phyloP scores from a whole-genome alignment of 2,113 vertebrate genomes.

The Epinephelus moara region DNA sequence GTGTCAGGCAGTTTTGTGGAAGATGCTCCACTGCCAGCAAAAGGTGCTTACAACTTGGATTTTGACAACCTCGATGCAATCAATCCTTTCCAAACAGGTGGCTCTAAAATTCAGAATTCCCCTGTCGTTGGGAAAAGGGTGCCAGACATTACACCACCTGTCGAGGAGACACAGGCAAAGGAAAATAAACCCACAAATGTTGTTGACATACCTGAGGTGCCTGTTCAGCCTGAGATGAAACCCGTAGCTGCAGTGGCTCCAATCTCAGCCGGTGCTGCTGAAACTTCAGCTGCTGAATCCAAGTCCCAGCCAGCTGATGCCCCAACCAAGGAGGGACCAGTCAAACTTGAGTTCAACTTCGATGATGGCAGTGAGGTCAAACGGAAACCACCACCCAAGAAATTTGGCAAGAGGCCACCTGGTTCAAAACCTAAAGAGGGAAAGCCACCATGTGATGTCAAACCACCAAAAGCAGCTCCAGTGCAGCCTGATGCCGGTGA shows the following conservation, averaged over 20 bases:
- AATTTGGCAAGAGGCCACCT: slow-evolving; percentile 80
- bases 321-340: slow-evolving; percentile 56
- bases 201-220: background rate
- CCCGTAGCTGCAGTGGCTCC: slow-evolving; percentile 42
- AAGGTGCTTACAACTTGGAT: slow-evolving; percentile 76
- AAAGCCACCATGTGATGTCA: slow-evolving; percentile 37
- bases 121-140: slow-evolving; percentile 50
- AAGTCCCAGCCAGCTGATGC: background rate
- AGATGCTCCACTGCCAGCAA: slow-evolving; percentile 51
- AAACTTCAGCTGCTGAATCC: slow-evolving; percentile 8
- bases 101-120: slow-evolving; percentile 76
- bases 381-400: slow-evolving; percentile 82
- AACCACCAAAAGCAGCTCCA: slow-evolving; percentile 37
- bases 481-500: background rate
- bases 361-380: slow-evolving; percentile 72
- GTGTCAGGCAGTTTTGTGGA: slow-evolving; percentile 30
- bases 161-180: slow-evolving; percentile 5
- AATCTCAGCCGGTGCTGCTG: background rate
- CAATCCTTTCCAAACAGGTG: slow-evolving; percentile 74
- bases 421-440: slow-evolving; percentile 74
- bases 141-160: background rate
- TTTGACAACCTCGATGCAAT: slow-evolving; percentile 71
- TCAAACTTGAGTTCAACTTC: slow-evolving; percentile 89
- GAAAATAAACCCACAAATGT: slow-evolving; percentile 4
- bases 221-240: slow-evolving; percentile 44